These are phyloP conservation scores for Flexamia atlantica DNA, from an alignment of 2,888 invertebrate species.

Conservation along the genomic window DNA sequence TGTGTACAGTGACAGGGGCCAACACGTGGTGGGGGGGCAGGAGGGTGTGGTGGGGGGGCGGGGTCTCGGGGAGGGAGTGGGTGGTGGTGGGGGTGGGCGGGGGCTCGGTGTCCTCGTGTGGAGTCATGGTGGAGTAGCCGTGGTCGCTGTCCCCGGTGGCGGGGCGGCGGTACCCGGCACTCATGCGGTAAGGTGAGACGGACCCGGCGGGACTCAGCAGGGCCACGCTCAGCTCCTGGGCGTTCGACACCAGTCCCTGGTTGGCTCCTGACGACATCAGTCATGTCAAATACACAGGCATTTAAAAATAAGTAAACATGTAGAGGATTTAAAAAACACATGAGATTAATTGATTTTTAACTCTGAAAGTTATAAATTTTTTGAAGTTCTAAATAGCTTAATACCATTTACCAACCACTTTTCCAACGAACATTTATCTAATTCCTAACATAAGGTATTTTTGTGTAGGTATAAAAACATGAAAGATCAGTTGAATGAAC, in stretches of 20 bases:
- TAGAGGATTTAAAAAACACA: no score
- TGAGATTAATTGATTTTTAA: no score
- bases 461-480: no score
- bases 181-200: constrained; percentile 92
- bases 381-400: no score
- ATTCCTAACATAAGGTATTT: no score
- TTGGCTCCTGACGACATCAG: constrained; percentile 58
- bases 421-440: no score
- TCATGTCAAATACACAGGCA: no score
- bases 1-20: constrained; percentile 94
- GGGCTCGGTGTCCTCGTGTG: constrained; percentile 93
- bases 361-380: no score
- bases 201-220: constrained; percentile 75
- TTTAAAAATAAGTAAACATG: no score
- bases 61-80: constrained; percentile 85
- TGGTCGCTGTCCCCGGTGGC: constrained; percentile 92
- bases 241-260: constrained; percentile 56
- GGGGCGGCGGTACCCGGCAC: constrained; percentile 87
- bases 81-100: constrained; percentile 82
- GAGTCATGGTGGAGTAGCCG: constrained; percentile 96
- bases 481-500: no score
- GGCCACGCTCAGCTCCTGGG: constrained; percentile 58
- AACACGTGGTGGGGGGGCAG: constrained; percentile 80
- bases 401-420: no score
- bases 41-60: constrained; percentile 78